Base-by-base conservation (phyloP, 30 jellyfish, hydroid and myxozoan species). In the Aurelia sp. region DNA sequence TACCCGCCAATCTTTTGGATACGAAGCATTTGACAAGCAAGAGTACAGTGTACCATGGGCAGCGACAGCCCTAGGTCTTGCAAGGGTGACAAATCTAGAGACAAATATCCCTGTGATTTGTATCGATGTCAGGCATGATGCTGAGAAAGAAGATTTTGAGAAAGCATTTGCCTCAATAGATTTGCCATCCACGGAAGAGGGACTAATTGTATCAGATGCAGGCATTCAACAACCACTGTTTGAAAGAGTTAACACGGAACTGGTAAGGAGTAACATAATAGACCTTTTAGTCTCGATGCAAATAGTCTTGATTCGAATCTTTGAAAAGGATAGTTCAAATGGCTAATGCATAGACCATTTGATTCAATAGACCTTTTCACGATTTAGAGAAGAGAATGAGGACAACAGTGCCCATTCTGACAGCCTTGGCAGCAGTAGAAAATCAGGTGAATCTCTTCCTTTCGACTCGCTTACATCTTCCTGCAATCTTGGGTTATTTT, bases 81-180 rank as follows among this genome's bases (percentile, higher is more conserved):
- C 89, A 4, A 76, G 96, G 67, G 96, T 77, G 10, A 67, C 86
- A 16, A 87, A 87, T 66, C 30, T 72, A 47, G 96, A 87, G 80
- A 67, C 82, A 19, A 48, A 76, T 4, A 76, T 87, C 33, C 96
- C 96, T 55, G 67, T 77, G 24, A 68, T 87, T 21, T 71, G 77
- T 6, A 51, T 77, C 50, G 96, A 87, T 73, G 35, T 87, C 12
- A 72, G 78, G 52, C 20, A 16, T 19, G 33, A 38, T 16, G 82
- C 96, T 9, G 20, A 84, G 20, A 64, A 76, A 20, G 90, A 64
- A 1, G 96, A 87, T n/a, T 59, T 63, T 50, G 63, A 61, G n/a
- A 52, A 52, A 20, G 90, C 84, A 3, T 55, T 82, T 15, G 30
- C 15, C 3, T 82, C 92, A 2, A 18, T 82, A 5, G 30, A 71